These are phyloP conservation scores for Semnornis frantzii DNA, from an alignment of 2,113 vertebrate genomes.

Conservation along the genomic window DNA sequence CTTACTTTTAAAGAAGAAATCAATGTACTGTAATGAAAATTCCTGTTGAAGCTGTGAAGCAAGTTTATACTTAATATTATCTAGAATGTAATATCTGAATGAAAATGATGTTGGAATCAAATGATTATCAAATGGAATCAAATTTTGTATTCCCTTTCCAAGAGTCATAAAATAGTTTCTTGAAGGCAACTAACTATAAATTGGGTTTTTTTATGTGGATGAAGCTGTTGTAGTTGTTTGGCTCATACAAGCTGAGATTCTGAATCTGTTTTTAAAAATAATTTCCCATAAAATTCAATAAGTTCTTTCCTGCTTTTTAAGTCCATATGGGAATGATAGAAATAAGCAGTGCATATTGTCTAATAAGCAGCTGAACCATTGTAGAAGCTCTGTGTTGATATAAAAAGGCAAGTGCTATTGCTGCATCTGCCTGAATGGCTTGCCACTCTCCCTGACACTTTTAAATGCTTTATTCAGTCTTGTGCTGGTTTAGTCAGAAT, in stretches of 20 bases:
- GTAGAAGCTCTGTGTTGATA: not conserved
- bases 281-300: not conserved
- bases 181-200: accelerated
- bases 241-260: not conserved
- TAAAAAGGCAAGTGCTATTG: not conserved
- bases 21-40: not conserved
- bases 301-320: not conserved
- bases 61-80: not conserved
- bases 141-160: not conserved
- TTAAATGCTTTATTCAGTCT: not conserved
- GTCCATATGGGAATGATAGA: not conserved
- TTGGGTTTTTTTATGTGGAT: not conserved
- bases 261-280: not conserved
- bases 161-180: not conserved
- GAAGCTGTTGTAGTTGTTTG: not conserved
- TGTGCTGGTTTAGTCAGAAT: not conserved
- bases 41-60: not conserved
- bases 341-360: not conserved
- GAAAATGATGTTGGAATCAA: not conserved
- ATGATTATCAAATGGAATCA: not conserved
- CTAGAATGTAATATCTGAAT: not conserved
- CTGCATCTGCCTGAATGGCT: not conserved
- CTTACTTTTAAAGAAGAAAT: constrained; percentile 14
- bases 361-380: not conserved
- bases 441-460: not conserved